Evolutionary conservation across 2,113 vertebrate species (phyloP).

Genomic region (Onychostoma macrolepis): DNA sequence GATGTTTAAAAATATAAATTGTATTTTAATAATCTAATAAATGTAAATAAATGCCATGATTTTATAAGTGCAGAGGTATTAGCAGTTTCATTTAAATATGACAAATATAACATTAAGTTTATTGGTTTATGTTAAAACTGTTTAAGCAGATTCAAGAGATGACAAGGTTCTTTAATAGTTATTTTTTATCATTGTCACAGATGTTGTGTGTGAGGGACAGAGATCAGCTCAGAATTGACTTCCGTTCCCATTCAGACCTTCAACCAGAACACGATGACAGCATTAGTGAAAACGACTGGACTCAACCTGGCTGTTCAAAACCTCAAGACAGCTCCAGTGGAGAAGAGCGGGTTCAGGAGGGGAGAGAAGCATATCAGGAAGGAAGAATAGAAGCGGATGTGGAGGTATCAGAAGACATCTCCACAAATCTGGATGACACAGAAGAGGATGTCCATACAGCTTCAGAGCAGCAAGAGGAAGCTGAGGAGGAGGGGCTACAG

Average conservation of each 20-base stretch:
- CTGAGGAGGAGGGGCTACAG: background rate
- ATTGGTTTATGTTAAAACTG: background rate
- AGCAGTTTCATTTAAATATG: too few relatives aligned
- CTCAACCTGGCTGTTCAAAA: background rate
- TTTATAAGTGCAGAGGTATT: background rate
- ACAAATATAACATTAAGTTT: background rate
- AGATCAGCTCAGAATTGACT: background rate
- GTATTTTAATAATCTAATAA: background rate
- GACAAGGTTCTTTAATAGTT: background rate
- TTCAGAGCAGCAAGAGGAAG: background rate
- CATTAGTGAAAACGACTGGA: slow-evolving; percentile 6
- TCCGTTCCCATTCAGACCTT: background rate
- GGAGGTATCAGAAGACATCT: slow-evolving; percentile 4
- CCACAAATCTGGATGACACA: background rate
- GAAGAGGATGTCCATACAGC: background rate
- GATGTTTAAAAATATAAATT: background rate
- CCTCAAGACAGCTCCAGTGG: background rate
- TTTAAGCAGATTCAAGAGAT: background rate
- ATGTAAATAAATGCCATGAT: background rate
- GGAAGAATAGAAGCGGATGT: background rate
- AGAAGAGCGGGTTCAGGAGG: slow-evolving; percentile 5
- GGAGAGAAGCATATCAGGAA: background rate
- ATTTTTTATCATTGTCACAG: slow-evolving; percentile 12
- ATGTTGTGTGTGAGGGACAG: slow-evolving; percentile 17
- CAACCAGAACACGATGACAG: background rate